Base-by-base conservation (phyloP, 64 coral and sea anemone species). In the Montipora capricornis region DNA sequence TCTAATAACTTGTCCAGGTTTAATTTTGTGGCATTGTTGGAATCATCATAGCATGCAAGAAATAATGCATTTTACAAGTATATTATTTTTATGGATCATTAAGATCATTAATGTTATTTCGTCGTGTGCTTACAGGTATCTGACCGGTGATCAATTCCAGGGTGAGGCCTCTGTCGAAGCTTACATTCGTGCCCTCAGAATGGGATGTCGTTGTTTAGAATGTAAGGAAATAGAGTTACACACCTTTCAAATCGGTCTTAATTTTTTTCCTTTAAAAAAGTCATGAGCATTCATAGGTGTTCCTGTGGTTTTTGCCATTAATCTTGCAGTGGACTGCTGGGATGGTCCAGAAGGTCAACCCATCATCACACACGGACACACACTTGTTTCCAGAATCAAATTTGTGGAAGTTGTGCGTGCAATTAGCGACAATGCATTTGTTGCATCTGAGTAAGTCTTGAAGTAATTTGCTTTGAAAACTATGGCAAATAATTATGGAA, bases 381-480 rank as follows among this genome's bases (percentile, higher is more conserved):
- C 97, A 71, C 92, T 99, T 83, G 95, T 96, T n/a, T 94, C 97
- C 6, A 99, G 94, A 93, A 99, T 99, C 92, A 99, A 99, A 74
- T 99, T 99, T 90, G 75, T 96, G 49, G 97, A 99, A 88, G 97
- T 99, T 20, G 97, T 99, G 8, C 78, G 95, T 67, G 94, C 95
- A 80, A 99, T 99, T 20, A 94, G 94, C 73, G 97, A 99, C 68
- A 93, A 99, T 89, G 97, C 97, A 50, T 99, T 99, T 92, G 97
- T 99, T 80, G 97, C 95, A 12, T 99, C 97, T 75, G 97, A 99
- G 97, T 99, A 86, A 88, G 97, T 86, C 49, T 9, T 84, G 10
- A 11, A 3, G 0, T 19, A 0, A 52, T 1, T 45, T 64, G 61
- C 67, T 50, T 9, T 66, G 26, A 61, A 19, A 68, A 47, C 8